phyloP scores from a whole-genome alignment of 2,888 invertebrate genomes.

The Machimus rusticus region DNA sequence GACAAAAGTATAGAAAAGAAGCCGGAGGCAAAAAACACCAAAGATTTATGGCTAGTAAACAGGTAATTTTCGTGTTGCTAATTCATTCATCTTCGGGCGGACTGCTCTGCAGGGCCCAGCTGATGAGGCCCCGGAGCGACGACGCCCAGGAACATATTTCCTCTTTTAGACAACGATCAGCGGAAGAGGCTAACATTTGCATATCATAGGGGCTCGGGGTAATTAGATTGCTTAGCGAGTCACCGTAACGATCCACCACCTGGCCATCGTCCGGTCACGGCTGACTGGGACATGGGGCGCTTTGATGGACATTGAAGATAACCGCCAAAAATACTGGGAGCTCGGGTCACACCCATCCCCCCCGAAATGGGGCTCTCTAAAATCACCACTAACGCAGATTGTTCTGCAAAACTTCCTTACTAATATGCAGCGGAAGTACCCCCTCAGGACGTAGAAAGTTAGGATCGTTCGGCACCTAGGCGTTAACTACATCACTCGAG shows the following conservation, averaged over 20 bases:
- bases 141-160: conserved; percentile 27
- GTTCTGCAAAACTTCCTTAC: background rate
- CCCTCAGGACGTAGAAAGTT: background rate
- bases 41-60: conserved; percentile 48
- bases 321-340: background rate
- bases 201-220: conserved; percentile 35
- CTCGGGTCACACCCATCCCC: background rate
- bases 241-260: background rate
- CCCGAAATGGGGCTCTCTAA: background rate
- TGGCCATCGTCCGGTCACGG: background rate
- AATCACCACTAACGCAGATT: background rate
- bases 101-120: background rate
- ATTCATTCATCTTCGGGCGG: conserved; percentile 46
- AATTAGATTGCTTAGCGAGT: conserved; percentile 33
- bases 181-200: conserved; percentile 37
- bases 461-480: background rate
- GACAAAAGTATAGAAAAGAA: background rate
- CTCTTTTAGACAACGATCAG: conserved; percentile 34
- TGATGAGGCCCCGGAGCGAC: background rate
- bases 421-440: background rate
- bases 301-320: background rate
- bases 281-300: background rate
- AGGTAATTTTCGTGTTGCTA: conserved; percentile 48
- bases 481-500: background rate
- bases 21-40: conserved; percentile 15